phyloP scores from a whole-genome alignment of 2,113 vertebrate species.

The Mobula birostris region DNA sequence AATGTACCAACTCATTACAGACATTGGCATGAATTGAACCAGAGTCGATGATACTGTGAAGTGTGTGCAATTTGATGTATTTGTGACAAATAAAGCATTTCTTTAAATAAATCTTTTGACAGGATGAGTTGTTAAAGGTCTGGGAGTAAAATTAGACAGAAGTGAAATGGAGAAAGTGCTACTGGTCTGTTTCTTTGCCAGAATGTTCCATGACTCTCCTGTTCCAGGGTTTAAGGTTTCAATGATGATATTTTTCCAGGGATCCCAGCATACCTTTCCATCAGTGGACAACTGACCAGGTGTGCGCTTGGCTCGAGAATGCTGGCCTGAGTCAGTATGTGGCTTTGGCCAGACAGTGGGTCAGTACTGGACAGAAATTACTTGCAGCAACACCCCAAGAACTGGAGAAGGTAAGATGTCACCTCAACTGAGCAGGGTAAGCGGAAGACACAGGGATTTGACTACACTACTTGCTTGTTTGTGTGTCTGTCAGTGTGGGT shows the following conservation, averaged over 20 bases:
- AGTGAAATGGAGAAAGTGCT: not conserved
- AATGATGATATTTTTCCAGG: conserved; percentile 42
- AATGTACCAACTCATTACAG: no score
- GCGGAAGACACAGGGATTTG: no score
- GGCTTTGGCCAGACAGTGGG: conserved; percentile 88
- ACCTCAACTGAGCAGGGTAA: not conserved
- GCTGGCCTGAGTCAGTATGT: conserved; percentile 85
- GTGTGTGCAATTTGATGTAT: no score
- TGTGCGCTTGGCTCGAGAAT: conserved; percentile 90
- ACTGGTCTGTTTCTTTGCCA: not conserved
- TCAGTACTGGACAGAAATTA: conserved; percentile 81
- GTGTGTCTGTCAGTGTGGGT: no score
- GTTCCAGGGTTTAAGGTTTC: not conserved
- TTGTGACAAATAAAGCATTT: no score
- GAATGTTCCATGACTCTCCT: not conserved
- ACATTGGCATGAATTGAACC: no score
- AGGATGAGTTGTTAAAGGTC: no score
- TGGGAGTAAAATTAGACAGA: not conserved
- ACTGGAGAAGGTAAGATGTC: conserved; percentile 78
- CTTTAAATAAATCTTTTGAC: no score
- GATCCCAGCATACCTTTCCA: conserved; percentile 75
- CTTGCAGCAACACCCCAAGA: conserved; percentile 85
- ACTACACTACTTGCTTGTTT: no score
- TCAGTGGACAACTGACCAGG: conserved; percentile 87
- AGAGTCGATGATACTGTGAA: no score